Evolutionary conservation across 2,113 vertebrate species (phyloP), one percentile per base, ranked within the genome.

Genomic region (Colinus virginianus): DNA sequence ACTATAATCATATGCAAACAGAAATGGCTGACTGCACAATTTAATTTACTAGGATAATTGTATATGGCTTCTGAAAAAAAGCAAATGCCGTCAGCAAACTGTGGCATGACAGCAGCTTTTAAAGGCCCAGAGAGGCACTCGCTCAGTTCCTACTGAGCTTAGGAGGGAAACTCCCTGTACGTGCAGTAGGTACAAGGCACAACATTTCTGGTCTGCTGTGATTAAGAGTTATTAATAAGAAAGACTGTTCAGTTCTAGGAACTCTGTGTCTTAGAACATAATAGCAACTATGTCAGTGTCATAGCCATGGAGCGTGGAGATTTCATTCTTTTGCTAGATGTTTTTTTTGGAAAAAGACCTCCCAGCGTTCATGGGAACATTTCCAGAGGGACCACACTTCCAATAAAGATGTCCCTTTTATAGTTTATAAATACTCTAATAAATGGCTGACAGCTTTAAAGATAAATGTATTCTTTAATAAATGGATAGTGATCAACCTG

Each of bases 321-420:
- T 81, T 42, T 72, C 80, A 48, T 78, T 76, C 74, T 56, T 81
- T 53, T 56, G 23, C 62, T 88, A n/a, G 88, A 74, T 0, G 4
- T 64, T 96, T 84, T 93, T 95, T 95, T 90, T 86, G 90, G 93
- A 91, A 93, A 78, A 53, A 11, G 74, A 84, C 77, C 48, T 81
- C 43, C 28, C 53, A 7, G 49, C 5, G 25, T n/a, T 74, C 68
- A 64, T 26, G 12, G 83, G 69, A 94, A 58, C 58, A 22, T 45
- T 87, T 90, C 90, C 80, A 95, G 32, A 25, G 26, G 66, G 80
- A 61, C 40, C 91, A 76, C 80, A 72, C 62, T 90, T 76, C 88
- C 88, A 93, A 71, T 91, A 86, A 95, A 81, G 69, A 90, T 4
- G 43, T 94, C 51, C 36, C 48, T 79, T 84, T 88, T n/a, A n/a